phyloP scores from a whole-genome alignment of 2,888 invertebrate species.

The Stratiomys singularior region DNA sequence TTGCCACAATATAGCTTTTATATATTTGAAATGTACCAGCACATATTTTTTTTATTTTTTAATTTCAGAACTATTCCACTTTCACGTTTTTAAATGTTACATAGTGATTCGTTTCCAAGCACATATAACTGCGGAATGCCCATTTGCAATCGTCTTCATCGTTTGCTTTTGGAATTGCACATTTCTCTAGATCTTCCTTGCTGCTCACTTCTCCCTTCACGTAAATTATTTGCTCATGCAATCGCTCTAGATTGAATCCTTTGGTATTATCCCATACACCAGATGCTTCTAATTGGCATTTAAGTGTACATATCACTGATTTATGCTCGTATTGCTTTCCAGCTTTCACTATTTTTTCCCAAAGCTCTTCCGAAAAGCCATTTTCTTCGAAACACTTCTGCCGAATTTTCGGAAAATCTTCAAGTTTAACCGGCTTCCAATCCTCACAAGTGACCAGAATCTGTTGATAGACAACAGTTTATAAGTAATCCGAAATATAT shows the following conservation, averaged over 20 bases:
- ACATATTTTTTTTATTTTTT: neutral
- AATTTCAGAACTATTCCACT: neutral
- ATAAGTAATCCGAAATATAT: neutral
- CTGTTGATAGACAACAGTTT: neutral
- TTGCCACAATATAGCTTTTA: no score
- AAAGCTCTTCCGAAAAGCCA: neutral
- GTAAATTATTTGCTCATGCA: neutral
- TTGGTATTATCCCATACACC: neutral
- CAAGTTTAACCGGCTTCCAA: neutral
- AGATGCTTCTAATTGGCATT: neutral
- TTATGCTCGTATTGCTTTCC: neutral
- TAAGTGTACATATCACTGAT: neutral
- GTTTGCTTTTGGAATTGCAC: neutral
- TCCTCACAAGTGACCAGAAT: neutral
- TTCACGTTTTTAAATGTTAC: neutral
- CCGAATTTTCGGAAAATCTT: neutral
- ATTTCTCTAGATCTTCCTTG: constrained; percentile 4
- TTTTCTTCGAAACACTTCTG: neutral
- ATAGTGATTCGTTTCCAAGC: constrained; percentile 5
- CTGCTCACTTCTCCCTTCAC: neutral
- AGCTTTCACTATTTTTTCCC: neutral
- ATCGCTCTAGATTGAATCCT: constrained; percentile 11
- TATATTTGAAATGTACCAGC: neutral
- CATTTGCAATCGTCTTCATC: constrained; percentile 6
- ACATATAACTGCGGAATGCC: constrained; percentile 8